A percentile compares a stretch with the other conserved stretches of the same genome.
Evolutionary conservation across 2,113 vertebrate genomes (phyloP).

Genomic region (Ameiurus melas): DNA sequence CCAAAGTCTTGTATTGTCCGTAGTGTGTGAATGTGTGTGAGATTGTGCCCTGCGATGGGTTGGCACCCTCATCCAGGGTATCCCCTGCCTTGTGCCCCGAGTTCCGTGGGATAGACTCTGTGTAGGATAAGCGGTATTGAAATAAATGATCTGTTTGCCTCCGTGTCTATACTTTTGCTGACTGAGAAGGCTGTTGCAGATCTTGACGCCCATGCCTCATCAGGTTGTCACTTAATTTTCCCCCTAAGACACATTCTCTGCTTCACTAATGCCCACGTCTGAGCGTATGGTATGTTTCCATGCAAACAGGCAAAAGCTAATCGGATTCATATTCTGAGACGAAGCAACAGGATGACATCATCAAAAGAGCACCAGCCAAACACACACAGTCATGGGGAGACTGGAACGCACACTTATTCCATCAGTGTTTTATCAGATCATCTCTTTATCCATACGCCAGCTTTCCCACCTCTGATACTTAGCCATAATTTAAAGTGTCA

Average conservation of each 20-base stretch:
- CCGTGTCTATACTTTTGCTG: background rate
- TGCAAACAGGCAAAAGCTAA: background rate
- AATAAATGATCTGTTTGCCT: background rate
- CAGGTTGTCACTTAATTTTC: conserved; percentile 56
- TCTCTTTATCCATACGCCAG: background rate
- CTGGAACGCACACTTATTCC: background rate
- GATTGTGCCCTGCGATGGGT: too few relatives aligned
- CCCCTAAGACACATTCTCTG: conserved; percentile 70
- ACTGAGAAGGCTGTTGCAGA: background rate
- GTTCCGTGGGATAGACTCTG: too few relatives aligned
- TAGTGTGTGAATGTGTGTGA: background rate
- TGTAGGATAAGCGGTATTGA: background rate
- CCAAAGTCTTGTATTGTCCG: too few relatives aligned
- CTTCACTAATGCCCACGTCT: conserved; percentile 62
- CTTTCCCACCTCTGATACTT: background rate
- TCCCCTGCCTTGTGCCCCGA: too few relatives aligned
- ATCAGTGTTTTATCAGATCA: background rate
- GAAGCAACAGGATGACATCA: background rate
- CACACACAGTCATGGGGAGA: background rate
- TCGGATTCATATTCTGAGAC: background rate
- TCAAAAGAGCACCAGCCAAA: background rate
- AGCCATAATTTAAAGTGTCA: background rate
- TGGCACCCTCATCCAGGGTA: too few relatives aligned
- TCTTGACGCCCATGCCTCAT: conserved; percentile 17
- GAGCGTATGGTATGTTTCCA: conserved; percentile 2